Evolutionary conservation across 2,888 invertebrate species (phyloP).

Genomic region (Nomada fabriciana): DNA sequence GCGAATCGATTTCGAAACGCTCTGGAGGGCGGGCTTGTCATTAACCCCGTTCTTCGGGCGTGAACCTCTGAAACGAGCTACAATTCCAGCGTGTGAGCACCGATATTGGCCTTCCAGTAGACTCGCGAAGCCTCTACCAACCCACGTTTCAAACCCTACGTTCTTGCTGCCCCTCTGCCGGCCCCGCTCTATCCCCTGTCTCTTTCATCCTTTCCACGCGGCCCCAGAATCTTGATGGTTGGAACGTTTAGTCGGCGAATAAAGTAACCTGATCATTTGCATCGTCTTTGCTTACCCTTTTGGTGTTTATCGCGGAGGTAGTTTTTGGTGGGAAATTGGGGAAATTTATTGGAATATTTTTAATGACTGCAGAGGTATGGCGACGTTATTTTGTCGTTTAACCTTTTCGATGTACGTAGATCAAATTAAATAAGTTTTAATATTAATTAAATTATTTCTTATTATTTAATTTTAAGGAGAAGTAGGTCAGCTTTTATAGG

Average conservation of each 20-base stretch:
- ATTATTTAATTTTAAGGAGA: too few relatives aligned
- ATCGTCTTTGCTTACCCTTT: too few relatives aligned
- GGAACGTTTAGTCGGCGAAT: background rate
- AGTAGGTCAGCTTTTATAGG: too few relatives aligned
- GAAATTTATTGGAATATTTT: too few relatives aligned
- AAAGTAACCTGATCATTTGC: background rate
- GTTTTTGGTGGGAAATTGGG: too few relatives aligned
- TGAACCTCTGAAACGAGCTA: constrained; percentile 63
- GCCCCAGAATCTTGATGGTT: constrained; percentile 4
- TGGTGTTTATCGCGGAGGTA: too few relatives aligned
- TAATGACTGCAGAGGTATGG: too few relatives aligned
- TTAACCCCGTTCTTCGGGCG: constrained; percentile 70
- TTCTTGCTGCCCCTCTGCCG: background rate
- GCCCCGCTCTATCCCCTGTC: background rate
- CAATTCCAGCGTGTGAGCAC: constrained; percentile 58
- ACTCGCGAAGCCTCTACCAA: constrained; percentile 41
- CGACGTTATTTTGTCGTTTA: too few relatives aligned
- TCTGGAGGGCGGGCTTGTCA: constrained; percentile 64
- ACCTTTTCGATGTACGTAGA: too few relatives aligned
- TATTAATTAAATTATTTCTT: too few relatives aligned
- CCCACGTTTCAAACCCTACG: constrained; percentile 25
- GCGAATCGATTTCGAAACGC: constrained; percentile 65
- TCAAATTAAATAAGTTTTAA: too few relatives aligned
- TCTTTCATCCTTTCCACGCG: background rate
- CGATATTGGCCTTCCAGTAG: constrained; percentile 56